A percentile compares a stretch with the other conserved stretches of the same genome.
These are phyloP conservation scores for Eclectus roratus DNA, from an alignment of 2,113 vertebrate genomes.

Conservation along the genomic window DNA sequence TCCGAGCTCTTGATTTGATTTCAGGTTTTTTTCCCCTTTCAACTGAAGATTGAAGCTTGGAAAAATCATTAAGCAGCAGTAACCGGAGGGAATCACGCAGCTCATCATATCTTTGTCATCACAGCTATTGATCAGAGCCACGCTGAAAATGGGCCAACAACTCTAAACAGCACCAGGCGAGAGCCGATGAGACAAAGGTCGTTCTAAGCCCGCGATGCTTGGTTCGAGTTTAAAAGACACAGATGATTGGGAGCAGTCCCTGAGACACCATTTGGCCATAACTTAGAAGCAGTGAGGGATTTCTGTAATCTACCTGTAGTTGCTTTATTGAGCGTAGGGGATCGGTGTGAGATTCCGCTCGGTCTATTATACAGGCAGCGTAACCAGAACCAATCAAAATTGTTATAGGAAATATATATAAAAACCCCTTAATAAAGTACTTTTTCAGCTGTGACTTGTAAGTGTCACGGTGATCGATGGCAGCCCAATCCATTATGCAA, in stretches of 20 bases:
- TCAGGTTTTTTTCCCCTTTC: not conserved
- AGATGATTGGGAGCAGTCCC: conserved; percentile 11
- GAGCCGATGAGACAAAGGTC: not conserved
- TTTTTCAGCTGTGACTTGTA: conserved; percentile 66
- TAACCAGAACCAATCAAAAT: conserved; percentile 42
- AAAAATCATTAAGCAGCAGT: conserved; percentile 46
- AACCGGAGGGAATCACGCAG: conserved; percentile 31
- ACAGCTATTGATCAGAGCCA: conserved; percentile 52
- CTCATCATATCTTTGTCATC: conserved; percentile 59
- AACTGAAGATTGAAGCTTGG: conserved; percentile 42
- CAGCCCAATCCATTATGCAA: conserved; percentile 45
- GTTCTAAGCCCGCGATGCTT: not conserved
- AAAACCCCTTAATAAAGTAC: conserved; percentile 37
- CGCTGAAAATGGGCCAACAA: conserved; percentile 31
- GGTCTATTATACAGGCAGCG: not conserved
- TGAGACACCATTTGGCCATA: not conserved
- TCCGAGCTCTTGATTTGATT: not conserved
- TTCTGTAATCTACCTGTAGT: not conserved
- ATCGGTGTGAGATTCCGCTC: not conserved
- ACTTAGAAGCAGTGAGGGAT: not conserved
- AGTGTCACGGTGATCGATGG: conserved; percentile 43
- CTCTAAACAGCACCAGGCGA: not conserved
- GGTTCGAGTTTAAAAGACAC: conserved; percentile 1
- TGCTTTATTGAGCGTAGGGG: not conserved
- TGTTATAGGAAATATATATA: not conserved